Conservation (phyloP, 1,140 invertebrate genomes). For the Zaprionus ghesquierei region DNA sequence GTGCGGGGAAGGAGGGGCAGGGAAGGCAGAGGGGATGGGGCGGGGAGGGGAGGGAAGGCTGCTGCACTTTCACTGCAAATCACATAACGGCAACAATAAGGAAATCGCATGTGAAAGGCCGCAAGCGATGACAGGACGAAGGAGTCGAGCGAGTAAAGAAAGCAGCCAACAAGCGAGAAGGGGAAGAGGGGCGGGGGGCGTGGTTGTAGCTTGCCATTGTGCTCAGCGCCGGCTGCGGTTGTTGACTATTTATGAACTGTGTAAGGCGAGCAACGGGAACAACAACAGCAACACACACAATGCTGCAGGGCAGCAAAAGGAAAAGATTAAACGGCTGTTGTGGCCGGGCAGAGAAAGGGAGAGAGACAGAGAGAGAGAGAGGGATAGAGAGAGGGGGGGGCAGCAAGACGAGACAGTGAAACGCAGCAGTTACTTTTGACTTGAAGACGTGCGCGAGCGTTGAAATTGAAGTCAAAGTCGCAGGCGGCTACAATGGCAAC, state of each 20-base stretch:
- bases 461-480: conserved; percentile 68
- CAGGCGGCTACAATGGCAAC: conserved; percentile 23
- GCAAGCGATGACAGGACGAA: conserved; percentile 6
- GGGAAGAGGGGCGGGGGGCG: not conserved
- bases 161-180: not conserved
- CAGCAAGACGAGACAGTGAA: not conserved
- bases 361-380: not conserved
- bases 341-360: not conserved
- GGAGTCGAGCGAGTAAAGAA: conserved; percentile 3
- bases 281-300: not conserved
- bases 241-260: conserved; percentile 66
- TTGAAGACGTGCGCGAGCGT: conserved; percentile 42
- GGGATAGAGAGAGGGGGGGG: not conserved
- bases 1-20: not conserved
- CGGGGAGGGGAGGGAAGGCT: too few relatives aligned
- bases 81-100: conserved; percentile 71
- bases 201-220: not conserved
- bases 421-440: conserved; percentile 18
- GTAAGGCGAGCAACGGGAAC: conserved; percentile 42
- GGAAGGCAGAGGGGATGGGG: not conserved
- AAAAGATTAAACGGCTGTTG: conserved; percentile 1
- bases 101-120: conserved; percentile 72
- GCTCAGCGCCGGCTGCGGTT: conserved; percentile 9
- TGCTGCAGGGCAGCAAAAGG: conserved; percentile 1
- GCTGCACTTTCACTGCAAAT: conserved; percentile 53